Base-by-base conservation (phyloP, 2,888 invertebrate genomes). In the Troilus luridus region DNA sequence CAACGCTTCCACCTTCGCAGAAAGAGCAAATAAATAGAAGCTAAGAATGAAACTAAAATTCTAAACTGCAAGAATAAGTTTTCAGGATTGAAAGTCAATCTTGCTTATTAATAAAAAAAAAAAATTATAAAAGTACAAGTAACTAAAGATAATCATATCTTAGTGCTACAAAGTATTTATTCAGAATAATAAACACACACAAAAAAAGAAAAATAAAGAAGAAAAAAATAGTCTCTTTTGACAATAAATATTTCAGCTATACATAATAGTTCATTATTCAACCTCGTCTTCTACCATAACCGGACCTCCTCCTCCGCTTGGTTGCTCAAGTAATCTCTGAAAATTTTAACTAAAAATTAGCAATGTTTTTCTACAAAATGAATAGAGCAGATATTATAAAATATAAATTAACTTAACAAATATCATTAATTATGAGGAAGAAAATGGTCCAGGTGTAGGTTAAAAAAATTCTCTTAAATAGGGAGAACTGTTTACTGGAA, bases 221-320 rank as follows among this genome's bases (percentile, higher is more conserved):
- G 58, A 88, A 58, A 58, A 58, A 58, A 58, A 3, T 11, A n/a
- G 59, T 88, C 56, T n/a, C 56, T 88, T 88, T 88, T 41, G 58
- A 56, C 88, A 88, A 56, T 88, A 58, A 58, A 88, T 59, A 58
- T 88, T 59, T 88, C 56, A 56, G 88, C 56, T 88, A 88, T 58
- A 88, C 56, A 59, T 88, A 60, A 59, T 41, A 88, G 54, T 89
- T 88, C 60, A 88, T 91, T 91, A 92, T 89, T 92, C 92, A 58
- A 92, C 92, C 56, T 92, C 92, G n/a, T 92, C 92, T 92, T 92
- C 92, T n/a, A 92, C 92, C 92, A 92, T 92, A 8, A 72, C 56
- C 12, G 85, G 85, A 56, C 85, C 85, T 19, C 85, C 85, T 21
- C 77, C 91, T 85, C 92, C 91, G 81, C 59, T 67, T 41, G 91